Conservation (phyloP, 1,140 invertebrate species). For the Formica exsecta region DNA sequence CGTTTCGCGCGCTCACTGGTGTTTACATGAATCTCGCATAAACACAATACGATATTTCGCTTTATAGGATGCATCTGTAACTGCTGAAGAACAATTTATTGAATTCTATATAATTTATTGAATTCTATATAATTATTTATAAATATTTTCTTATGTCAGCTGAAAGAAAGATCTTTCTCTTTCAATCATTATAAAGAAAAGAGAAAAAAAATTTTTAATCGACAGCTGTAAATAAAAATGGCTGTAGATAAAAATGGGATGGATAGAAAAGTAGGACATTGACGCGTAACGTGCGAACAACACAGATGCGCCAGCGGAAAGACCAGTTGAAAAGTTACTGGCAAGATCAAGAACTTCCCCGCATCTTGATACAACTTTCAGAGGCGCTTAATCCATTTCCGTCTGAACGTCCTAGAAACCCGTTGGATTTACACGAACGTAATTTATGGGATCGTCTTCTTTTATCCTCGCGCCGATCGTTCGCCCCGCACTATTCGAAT, state of each 20-base stretch:
- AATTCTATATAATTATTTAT: neutral
- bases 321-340: conserved; percentile 67
- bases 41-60: neutral
- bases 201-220: neutral
- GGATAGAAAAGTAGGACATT: conserved; percentile 29
- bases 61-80: neutral
- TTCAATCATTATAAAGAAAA: neutral
- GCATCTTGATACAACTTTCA: conserved; percentile 73
- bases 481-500: conserved; percentile 26
- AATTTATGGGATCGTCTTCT: conserved; percentile 69
- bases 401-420: conserved; percentile 52
- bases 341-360: conserved; percentile 70
- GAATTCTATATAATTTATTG: neutral
- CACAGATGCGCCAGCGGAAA: conserved; percentile 67
- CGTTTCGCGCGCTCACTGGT: neutral
- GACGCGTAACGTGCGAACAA: conserved; percentile 67
- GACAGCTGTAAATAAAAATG: neutral
- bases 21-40: neutral
- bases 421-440: conserved; percentile 69
- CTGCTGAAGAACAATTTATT: neutral
- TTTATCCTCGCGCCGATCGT: conserved; percentile 45
- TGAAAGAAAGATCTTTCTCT: neutral
- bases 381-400: conserved; percentile 73
- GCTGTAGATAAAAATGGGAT: neutral
- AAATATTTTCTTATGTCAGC: neutral